Evolutionary conservation across 2,797 vertebrate species (phyloP).

Genomic region (Phoxinus dragarum): DNA sequence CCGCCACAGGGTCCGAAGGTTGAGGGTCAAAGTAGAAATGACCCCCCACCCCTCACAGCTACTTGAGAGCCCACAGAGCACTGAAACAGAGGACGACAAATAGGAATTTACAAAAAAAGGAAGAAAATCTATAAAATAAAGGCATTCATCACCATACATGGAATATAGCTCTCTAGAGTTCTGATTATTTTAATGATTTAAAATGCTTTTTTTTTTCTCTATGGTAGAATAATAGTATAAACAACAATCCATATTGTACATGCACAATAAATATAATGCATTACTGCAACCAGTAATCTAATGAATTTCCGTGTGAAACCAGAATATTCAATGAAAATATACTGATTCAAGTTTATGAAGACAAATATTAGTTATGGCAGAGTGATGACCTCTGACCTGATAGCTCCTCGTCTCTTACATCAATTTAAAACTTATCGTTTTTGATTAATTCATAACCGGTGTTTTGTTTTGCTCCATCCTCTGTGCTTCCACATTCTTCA

Average conservation of each 20-base stretch:
- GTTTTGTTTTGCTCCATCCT: background rate
- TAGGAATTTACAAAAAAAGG: background rate
- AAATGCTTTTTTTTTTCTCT: background rate
- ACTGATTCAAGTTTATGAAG: background rate
- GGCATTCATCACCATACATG: background rate
- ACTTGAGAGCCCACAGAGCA: constrained; percentile 86
- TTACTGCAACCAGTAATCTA: background rate
- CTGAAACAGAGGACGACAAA: constrained; percentile 67
- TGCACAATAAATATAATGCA: no score
- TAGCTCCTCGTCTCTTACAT: no score
- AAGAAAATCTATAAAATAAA: background rate
- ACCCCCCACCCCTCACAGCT: constrained; percentile 88
- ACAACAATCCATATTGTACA: background rate
- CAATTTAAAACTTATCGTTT: background rate
- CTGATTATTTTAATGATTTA: background rate
- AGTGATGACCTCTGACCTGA: background rate
- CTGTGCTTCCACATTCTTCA: no score
- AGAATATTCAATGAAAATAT: background rate
- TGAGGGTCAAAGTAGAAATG: constrained; percentile 93
- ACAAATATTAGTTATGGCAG: background rate
- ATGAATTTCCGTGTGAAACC: background rate
- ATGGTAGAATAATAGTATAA: background rate
- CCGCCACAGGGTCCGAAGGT: constrained; percentile 82
- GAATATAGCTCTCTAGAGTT: background rate
- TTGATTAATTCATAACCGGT: background rate